phyloP scores from a whole-genome alignment of 2,113 vertebrate genomes.

The Cromileptes altivelis region DNA sequence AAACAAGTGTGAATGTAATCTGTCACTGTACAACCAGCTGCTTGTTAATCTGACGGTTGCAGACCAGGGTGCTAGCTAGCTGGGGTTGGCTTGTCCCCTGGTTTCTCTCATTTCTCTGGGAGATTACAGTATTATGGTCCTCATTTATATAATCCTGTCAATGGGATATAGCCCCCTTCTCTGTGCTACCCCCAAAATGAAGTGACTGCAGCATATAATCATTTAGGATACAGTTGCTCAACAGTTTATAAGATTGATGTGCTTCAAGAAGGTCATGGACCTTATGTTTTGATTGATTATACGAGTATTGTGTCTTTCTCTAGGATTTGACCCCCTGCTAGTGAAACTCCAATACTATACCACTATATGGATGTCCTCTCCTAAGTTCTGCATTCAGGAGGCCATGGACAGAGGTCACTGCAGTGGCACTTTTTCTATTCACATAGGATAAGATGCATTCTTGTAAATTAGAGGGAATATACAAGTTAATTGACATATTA shows the following conservation, averaged over 20 bases:
- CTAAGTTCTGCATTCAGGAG: constrained; percentile 6
- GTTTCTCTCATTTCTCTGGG: constrained; percentile 69
- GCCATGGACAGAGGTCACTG: background rate
- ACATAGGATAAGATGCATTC: background rate
- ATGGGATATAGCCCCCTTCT: constrained; percentile 67
- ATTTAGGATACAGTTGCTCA: constrained; percentile 58
- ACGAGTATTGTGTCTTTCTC: constrained; percentile 57
- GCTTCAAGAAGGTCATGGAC: constrained; percentile 59
- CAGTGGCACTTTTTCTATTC: background rate
- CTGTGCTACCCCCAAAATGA: constrained; percentile 61
- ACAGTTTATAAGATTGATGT: constrained; percentile 64
- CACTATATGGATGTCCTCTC: background rate
- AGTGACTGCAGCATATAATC: constrained; percentile 68
- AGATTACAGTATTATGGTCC: constrained; percentile 79
- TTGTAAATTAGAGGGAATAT: background rate
- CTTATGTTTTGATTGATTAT: constrained; percentile 62
- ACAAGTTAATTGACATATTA: background rate
- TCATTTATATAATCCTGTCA: constrained; percentile 80
- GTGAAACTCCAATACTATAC: background rate
- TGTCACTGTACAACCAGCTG: constrained; percentile 58
- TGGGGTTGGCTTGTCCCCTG: constrained; percentile 32
- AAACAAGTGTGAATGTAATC: constrained; percentile 65
- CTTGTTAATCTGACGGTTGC: constrained; percentile 57
- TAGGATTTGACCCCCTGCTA: constrained; percentile 30
- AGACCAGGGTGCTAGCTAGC: constrained; percentile 53